A percentile compares a stretch with the other conserved stretches of the same genome.
Conservation (phyloP, 2,797 vertebrate species). For the Emydoidea blandingii region DNA sequence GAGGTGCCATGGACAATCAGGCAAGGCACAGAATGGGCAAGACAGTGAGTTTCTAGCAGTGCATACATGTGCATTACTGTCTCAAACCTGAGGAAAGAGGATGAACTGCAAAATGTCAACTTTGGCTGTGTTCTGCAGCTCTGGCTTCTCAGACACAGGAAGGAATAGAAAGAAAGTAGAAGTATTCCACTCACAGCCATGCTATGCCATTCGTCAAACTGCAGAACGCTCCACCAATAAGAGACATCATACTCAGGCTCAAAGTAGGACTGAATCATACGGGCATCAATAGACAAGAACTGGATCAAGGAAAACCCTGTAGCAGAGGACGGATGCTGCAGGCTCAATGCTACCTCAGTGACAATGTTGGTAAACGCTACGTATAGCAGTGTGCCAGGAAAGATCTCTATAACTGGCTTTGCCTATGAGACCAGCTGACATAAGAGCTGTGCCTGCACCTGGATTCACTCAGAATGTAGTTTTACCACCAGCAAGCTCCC, state of each 20-base stretch:
- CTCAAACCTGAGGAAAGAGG: slow-evolving; percentile 1
- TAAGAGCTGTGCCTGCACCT: neutral
- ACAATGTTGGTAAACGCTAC: neutral
- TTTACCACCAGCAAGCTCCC: neutral
- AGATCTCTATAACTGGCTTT: neutral
- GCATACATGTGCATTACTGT: slow-evolving; percentile 14
- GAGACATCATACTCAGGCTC: slow-evolving; percentile 40
- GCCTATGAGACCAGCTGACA: neutral
- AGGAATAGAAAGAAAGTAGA: neutral
- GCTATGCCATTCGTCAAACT: neutral
- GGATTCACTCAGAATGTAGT: neutral
- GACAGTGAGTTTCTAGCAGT: neutral
- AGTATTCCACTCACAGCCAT: slow-evolving; percentile 48
- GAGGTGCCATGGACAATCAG: neutral
- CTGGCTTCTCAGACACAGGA: slow-evolving; percentile 42
- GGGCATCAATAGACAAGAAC: slow-evolving; percentile 1
- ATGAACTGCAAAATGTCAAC: slow-evolving; percentile 11
- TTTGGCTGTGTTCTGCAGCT: neutral
- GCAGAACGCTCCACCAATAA: slow-evolving; percentile 54
- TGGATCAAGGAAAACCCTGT: neutral
- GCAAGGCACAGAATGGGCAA: neutral
- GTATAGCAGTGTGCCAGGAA: neutral
- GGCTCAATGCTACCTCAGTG: neutral
- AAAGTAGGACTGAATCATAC: slow-evolving; percentile 28
- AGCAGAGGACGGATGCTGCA: neutral